Evolutionary conservation across 2,888 invertebrate species (phyloP), one percentile per base, ranked within the genome.

Genomic region (Drosophila mayaguana): DNA sequence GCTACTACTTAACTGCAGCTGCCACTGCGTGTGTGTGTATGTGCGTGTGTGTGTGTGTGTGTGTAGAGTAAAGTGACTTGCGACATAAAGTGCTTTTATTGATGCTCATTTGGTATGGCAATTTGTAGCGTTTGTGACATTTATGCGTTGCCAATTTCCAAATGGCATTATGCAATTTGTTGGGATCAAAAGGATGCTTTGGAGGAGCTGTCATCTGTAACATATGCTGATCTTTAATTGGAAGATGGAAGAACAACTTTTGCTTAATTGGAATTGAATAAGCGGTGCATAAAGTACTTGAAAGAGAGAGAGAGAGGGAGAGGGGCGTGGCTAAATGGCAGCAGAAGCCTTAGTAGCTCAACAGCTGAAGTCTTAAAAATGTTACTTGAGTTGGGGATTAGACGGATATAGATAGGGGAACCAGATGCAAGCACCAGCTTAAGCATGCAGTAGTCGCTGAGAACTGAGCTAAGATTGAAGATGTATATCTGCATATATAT

Each of bases 61-160:
- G n/a, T n/a, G n/a, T 4, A 11, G 6, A 42, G 16, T n/a, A 45
- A 82, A 89, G 83, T 88, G 86, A 83, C 83, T 86, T 88, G 88
- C 76, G 67, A 86, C 85, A 90, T 88, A 86, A 86, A 86, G 75
- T 81, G 90, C 79, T 87, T 90, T 87, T 84, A 89, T 87, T 90
- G 87, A 87, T 89, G 90, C 78, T 81, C 87, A 86, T 89, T 90
- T 90, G 77, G 77, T 78, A 78, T 70, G 80, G 82, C 90, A 90
- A 87, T 87, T 90, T 87, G 90, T 87, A 87, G 89, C 75, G 75
- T 83, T 90, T 88, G 78, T 88, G 90, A 88, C 89, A 86, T 90
- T 90, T 90, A 86, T 86, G 85, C 83, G 84, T 76, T 72, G 80
- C 74, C 89, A 81, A 79, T 84, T 84, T 50, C 14, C 74, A 87